phyloP scores from a whole-genome alignment of 2,888 invertebrate species.

The Dryobota labecula region DNA sequence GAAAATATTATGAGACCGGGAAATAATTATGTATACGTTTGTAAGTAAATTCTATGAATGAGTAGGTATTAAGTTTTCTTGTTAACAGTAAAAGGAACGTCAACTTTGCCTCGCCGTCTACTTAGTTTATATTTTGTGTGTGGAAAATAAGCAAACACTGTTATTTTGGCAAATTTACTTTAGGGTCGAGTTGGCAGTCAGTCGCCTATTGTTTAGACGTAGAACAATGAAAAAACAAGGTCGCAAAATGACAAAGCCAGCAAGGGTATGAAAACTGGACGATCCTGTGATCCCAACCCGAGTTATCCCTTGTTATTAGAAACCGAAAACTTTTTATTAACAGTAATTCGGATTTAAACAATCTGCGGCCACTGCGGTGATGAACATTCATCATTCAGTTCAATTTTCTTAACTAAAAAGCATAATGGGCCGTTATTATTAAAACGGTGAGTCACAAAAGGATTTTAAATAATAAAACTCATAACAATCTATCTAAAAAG shows the following conservation, averaged over 20 bases:
- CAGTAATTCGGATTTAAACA: conserved; percentile 54
- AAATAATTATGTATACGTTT: conserved; percentile 23
- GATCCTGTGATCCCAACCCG: conserved; percentile 69
- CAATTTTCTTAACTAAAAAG: conserved; percentile 5
- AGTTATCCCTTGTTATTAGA: conserved; percentile 68
- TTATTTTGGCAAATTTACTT: conserved; percentile 79
- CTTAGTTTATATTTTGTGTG: conserved; percentile 72
- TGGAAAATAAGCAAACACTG: conserved; percentile 75
- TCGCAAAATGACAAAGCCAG: conserved; percentile 77
- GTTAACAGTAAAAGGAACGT: conserved; percentile 56
- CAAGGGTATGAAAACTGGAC: conserved; percentile 71
- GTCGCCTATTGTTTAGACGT: conserved; percentile 73
- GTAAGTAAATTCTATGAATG: conserved; percentile 37
- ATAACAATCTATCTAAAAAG: background rate
- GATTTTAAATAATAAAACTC: conserved; percentile 21
- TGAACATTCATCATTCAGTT: conserved; percentile 26
- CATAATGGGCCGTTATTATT: background rate
- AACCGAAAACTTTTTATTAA: conserved; percentile 62
- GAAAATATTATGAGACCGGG: conserved; percentile 24
- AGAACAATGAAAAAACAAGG: conserved; percentile 79
- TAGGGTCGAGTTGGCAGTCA: conserved; percentile 71
- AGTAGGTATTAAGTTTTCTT: conserved; percentile 58
- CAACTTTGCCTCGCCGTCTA: conserved; percentile 61
- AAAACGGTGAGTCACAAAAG: background rate
- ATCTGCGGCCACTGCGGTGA: conserved; percentile 32